Conservation (phyloP, 1,140 invertebrate species). For the Polyergus mexicanus region DNA sequence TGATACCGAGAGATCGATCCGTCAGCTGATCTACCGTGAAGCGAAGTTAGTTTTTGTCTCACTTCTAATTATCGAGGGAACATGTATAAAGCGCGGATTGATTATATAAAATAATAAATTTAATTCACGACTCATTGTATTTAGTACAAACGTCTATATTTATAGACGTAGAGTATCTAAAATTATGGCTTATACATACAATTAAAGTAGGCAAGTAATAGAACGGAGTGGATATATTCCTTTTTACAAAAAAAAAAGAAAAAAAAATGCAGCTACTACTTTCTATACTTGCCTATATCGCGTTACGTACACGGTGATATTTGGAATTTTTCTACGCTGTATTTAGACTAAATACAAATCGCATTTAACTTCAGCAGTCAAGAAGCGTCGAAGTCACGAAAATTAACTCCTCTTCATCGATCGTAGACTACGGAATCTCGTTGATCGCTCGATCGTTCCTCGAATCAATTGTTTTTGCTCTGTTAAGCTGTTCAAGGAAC, state of each 20-base stretch:
- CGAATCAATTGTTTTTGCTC: conserved; percentile 13
- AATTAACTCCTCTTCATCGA: conserved; percentile 56
- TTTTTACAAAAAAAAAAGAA: not conserved
- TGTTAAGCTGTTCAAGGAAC: conserved; percentile 2
- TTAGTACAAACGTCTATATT: conserved; percentile 37
- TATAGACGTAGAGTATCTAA: conserved; percentile 46
- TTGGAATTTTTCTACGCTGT: conserved; percentile 54
- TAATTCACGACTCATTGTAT: conserved; percentile 9
- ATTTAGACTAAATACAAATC: conserved; percentile 48
- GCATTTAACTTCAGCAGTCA: conserved; percentile 51
- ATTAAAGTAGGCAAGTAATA: conserved; percentile 29
- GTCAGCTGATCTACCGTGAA: conserved; percentile 51
- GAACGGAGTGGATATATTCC: conserved; percentile 8
- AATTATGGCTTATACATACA: conserved; percentile 26
- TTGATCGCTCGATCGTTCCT: conserved; percentile 24
- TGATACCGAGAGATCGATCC: conserved; percentile 50
- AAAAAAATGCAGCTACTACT: not conserved
- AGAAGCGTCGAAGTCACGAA: conserved; percentile 44
- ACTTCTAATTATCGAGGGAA: conserved; percentile 41
- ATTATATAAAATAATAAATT: conserved; percentile 35
- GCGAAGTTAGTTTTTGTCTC: conserved; percentile 57
- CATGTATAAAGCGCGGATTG: conserved; percentile 25
- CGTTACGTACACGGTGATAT: conserved; percentile 39
- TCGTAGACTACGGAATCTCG: conserved; percentile 33
- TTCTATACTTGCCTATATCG: conserved; percentile 18